These are phyloP conservation scores for Sebastes variabilis DNA, from an alignment of 2,797 vertebrate species.

Conservation along the genomic window DNA sequence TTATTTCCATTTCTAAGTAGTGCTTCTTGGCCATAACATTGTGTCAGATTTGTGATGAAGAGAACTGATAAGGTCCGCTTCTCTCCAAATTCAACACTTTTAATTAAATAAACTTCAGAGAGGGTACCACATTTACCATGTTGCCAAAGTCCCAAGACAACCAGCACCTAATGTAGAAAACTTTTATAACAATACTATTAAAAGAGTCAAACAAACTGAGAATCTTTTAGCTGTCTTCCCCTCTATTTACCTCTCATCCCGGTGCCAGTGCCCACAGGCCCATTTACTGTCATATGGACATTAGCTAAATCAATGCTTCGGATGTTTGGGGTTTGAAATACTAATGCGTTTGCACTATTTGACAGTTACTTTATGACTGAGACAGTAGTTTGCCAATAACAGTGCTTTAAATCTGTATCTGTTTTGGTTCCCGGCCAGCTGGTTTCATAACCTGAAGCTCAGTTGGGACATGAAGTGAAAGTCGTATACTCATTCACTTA, in stretches of 20 bases:
- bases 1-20: background rate
- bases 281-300: slow-evolving; percentile 33
- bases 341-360: slow-evolving; percentile 45
- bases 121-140: background rate
- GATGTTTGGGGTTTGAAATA: slow-evolving; percentile 51
- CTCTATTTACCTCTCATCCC: slow-evolving; percentile 17
- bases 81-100: background rate
- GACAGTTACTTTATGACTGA: slow-evolving; percentile 32
- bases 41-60: background rate
- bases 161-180: background rate
- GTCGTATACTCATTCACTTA: background rate
- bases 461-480: slow-evolving; percentile 33
- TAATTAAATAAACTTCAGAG: background rate
- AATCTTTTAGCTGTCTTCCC: background rate
- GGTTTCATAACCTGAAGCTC: slow-evolving; percentile 24
- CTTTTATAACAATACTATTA: background rate
- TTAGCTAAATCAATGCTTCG: slow-evolving; percentile 34
- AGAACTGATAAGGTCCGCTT: background rate
- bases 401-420: slow-evolving; percentile 36
- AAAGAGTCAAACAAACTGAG: slow-evolving; percentile 1
- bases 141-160: no score
- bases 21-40: background rate
- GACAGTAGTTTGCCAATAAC: slow-evolving; percentile 18
- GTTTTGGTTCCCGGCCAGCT: slow-evolving; percentile 19
- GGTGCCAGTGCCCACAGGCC: slow-evolving; percentile 12